Evolutionary conservation across 2,888 invertebrate species (phyloP), one percentile per base, ranked within the genome.

Genomic region (Harmothoe impar): DNA sequence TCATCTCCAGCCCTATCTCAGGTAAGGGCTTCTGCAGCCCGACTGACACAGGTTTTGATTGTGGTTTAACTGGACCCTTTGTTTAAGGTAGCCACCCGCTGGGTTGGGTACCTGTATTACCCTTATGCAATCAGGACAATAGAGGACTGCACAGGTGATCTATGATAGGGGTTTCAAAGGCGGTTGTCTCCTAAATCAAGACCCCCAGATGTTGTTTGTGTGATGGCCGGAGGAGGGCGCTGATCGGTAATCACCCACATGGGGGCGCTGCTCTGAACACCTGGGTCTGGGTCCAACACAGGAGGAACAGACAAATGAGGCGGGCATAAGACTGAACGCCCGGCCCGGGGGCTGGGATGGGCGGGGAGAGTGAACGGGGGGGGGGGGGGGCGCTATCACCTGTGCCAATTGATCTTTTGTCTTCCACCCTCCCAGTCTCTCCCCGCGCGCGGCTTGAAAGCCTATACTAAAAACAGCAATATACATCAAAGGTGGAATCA

Each of bases 401-500:
- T 72, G 72, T 1, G 29, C 31, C 72, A n/a, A 72, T 72, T 72
- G 72, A 72, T 72, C 72, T 29, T 29, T 72, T 29, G 29, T 72
- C 72, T 72, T 72, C 72, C 17, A 15, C 72, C 31, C 72, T 29
- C 29, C 72, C n/a, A 72, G 29, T 7, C 72, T 20, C 62, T n/a
- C 20, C 3, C 20, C 7, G 23, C 62, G 20, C 20, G 3, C 72
- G 15, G 72, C 29, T 72, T 29, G 25, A 72, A 72, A n/a, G 29
- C 15, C 31, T 72, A 43, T 10, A 43, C 43, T 25, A 15, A 29
- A 72, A 29, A 72, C 72, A 72, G 25, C 25, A 29, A 29, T 72
- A 72, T 72, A 72, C 72, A 72, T 72, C 72, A 72, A 72, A 72
- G 72, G 72, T 72, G 29, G 72, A 72, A 62, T 62, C 62, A 62